Evolutionary conservation across 2,113 vertebrate species (phyloP), one percentile per base, ranked within the genome.

Genomic region (Marmota monax): DNA sequence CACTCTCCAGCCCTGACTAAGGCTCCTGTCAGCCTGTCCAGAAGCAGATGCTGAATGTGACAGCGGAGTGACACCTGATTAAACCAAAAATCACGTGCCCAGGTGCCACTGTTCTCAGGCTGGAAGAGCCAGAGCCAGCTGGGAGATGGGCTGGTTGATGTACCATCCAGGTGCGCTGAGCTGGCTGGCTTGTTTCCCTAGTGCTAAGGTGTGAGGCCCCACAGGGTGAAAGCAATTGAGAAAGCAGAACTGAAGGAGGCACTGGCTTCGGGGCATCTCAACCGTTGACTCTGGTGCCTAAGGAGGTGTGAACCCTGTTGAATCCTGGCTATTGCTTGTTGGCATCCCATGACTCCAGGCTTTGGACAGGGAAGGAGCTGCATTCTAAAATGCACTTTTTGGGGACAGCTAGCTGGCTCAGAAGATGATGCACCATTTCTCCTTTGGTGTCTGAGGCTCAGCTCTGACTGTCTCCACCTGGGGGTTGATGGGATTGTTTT

Each of bases 81-180:
- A 22, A 4, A 9, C 34, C 22, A 8, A 29, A 86, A 32, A 65
- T 1, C 8, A 0, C 0, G 4, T 2, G 2, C n/a, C 7, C 11
- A 9, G 17, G 20, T 13, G 22, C 3, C 13, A 0, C 22, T 48
- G 48, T 65, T n/a, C 51, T 70, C 22, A 5, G 0, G 0, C 0
- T 34, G 27, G 3, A 14, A 39, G 18, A 34, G 2, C 78, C 87
- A 3, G 61, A n/a, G 51, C 39, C 39, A 39, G 61, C 34, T 6
- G 0, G 22, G 22, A 53, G 45, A 48, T 69, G 9, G 32, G 61
- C 14, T 22, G 14, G 4, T 23, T 23, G 61, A 58, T 58, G 48
- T 23, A 61, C 4, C 8, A 0, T 72, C 67, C 56, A 29, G 37
- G 37, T 11, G 10, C 5, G 0, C 0, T 7, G 61, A 83, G 16